Conservation (phyloP, 2,888 invertebrate genomes). For the Synergus japonicus region DNA sequence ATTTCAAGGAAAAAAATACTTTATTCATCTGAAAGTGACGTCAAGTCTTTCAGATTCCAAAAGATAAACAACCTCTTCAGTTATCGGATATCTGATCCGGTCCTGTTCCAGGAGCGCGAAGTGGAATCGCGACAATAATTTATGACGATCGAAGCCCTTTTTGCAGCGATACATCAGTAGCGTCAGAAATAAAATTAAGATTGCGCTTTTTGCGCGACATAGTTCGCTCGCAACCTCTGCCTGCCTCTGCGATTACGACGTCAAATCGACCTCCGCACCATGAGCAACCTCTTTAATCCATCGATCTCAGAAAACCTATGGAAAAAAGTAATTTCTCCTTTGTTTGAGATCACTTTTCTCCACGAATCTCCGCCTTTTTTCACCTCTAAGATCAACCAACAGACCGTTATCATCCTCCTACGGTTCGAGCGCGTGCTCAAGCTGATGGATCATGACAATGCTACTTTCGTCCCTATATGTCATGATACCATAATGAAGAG, state of each 20-base stretch:
- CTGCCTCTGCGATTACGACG: slow-evolving; percentile 30
- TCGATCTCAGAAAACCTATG: neutral
- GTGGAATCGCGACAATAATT: slow-evolving; percentile 41
- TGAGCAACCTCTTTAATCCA: neutral
- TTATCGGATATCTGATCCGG: slow-evolving; percentile 22
- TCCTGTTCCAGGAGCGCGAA: slow-evolving; percentile 36
- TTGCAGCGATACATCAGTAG: slow-evolving; percentile 40
- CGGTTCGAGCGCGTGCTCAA: slow-evolving; percentile 35
- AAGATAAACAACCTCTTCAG: neutral
- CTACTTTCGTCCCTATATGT: slow-evolving; percentile 17
- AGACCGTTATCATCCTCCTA: slow-evolving; percentile 11
- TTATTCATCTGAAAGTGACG: neutral
- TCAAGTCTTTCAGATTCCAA: neutral
- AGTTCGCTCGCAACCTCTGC: slow-evolving; percentile 14
- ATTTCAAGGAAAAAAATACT: neutral
- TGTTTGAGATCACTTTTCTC: neutral
- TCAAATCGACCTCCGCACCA: slow-evolving; percentile 16
- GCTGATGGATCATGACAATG: slow-evolving; percentile 39
- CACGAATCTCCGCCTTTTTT: neutral
- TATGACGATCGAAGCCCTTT: slow-evolving; percentile 40
- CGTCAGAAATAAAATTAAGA: slow-evolving; percentile 42
- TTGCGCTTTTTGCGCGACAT: slow-evolving; percentile 40
- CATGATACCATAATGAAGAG: slow-evolving; percentile 38
- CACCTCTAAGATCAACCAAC: neutral
- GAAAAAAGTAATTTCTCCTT: neutral